Evolutionary conservation across 2,888 invertebrate genomes (phyloP).

Genomic region (Sericinus montela): DNA sequence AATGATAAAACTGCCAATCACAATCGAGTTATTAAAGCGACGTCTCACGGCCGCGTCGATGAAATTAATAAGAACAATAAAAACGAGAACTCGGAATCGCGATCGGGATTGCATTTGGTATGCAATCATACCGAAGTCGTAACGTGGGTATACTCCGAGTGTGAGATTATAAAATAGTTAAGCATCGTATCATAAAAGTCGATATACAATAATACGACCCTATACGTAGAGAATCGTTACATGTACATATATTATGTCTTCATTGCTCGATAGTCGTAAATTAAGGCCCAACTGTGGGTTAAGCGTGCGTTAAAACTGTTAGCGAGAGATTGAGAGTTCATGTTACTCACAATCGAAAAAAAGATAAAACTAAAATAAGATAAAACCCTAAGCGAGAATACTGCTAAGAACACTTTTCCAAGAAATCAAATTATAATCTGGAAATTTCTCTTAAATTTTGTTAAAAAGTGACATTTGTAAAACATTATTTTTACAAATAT

Average conservation of each 20-base stretch:
- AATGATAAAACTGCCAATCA: constrained; percentile 59
- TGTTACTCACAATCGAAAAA: constrained; percentile 64
- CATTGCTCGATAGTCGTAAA: constrained; percentile 70
- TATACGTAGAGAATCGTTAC: constrained; percentile 46
- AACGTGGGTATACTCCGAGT: constrained; percentile 35
- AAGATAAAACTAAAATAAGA: constrained; percentile 22
- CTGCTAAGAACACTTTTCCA: constrained; percentile 23
- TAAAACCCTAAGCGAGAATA: constrained; percentile 45
- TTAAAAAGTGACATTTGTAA: too few relatives aligned
- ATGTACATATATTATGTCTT: constrained; percentile 63
- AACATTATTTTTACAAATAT: too few relatives aligned
- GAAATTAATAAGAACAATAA: constrained; percentile 38
- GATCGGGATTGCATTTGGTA: constrained; percentile 34
- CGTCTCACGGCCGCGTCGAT: constrained; percentile 23
- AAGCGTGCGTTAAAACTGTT: constrained; percentile 74
- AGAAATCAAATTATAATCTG: not conserved
- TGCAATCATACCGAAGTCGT: constrained; percentile 35
- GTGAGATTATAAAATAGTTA: constrained; percentile 46
- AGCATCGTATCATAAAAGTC: constrained; percentile 52
- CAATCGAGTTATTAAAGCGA: constrained; percentile 40
- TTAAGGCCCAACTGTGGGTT: constrained; percentile 57
- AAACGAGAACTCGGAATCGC: constrained; percentile 36
- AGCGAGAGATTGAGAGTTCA: constrained; percentile 68
- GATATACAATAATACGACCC: constrained; percentile 44
- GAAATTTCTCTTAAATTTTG: too few relatives aligned